These are phyloP conservation scores for Solea senegalensis DNA, from an alignment of 2,113 vertebrate genomes.

Conservation along the genomic window DNA sequence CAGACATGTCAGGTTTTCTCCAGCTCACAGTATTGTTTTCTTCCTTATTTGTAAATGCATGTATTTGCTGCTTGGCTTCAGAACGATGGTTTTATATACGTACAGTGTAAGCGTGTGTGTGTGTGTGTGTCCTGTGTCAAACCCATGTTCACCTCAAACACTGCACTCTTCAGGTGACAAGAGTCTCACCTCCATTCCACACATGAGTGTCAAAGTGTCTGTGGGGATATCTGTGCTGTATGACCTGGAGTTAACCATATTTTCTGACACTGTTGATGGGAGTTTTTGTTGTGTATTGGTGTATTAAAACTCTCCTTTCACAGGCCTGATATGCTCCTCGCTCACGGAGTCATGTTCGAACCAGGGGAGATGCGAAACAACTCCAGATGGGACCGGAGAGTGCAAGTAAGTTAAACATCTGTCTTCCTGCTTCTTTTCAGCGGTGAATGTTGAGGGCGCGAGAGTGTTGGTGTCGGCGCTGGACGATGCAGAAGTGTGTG, in stretches of 20 bases:
- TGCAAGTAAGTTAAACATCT: constrained; percentile 88
- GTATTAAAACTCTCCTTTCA: constrained; percentile 51
- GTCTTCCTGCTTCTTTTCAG: not conserved
- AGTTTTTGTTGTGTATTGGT: not conserved
- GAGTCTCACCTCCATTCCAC: constrained; percentile 63
- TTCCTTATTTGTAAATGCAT: constrained; percentile 31
- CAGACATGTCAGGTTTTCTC: not conserved
- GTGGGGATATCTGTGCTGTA: not conserved
- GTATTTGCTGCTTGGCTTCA: constrained; percentile 47
- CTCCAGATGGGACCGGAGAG: constrained; percentile 84
- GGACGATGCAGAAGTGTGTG: not conserved
- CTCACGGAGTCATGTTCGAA: constrained; percentile 87
- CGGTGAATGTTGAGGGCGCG: not conserved
- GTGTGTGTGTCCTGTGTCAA: constrained; percentile 37
- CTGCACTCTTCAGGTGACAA: constrained; percentile 61
- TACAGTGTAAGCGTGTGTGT: not conserved
- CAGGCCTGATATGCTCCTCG: constrained; percentile 84
- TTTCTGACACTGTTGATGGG: not conserved
- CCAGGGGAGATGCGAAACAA: constrained; percentile 87
- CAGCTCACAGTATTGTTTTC: not conserved
- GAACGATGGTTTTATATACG: not conserved
- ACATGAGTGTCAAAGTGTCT: not conserved
- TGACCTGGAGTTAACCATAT: not conserved
- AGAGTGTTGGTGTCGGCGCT: not conserved
- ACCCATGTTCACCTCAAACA: constrained; percentile 34